phyloP scores from a whole-genome alignment of 2,797 vertebrate species.

The Spinus olivaceus region DNA sequence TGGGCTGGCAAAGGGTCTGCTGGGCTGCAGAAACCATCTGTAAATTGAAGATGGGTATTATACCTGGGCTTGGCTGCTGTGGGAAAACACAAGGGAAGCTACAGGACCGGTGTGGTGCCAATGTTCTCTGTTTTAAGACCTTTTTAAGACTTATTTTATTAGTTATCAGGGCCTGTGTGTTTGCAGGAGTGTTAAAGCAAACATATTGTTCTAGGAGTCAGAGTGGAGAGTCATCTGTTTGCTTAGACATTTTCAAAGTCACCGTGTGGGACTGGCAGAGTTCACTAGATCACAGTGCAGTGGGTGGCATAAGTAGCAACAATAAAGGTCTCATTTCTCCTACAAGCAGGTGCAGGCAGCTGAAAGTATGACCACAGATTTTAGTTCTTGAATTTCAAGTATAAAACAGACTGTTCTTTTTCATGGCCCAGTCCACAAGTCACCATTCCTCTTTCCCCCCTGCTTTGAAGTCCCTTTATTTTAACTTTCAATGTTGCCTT shows the following conservation, averaged over 20 bases:
- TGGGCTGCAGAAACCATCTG: not conserved
- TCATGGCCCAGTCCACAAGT: not conserved
- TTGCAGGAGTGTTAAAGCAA: not conserved
- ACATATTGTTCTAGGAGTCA: fast-evolving
- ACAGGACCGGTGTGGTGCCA: no score
- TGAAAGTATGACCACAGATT: not conserved
- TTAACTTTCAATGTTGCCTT: not conserved
- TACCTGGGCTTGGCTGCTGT: not conserved
- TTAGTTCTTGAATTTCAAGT: not conserved
- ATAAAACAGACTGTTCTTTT: not conserved
- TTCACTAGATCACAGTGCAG: not conserved
- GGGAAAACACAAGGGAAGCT: not conserved
- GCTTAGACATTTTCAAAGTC: not conserved
- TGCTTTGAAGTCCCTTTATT: not conserved
- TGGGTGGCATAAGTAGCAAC: not conserved
- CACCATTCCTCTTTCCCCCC: not conserved
- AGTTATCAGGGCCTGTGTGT: not conserved
- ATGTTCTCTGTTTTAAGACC: not conserved
- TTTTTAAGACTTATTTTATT: not conserved
- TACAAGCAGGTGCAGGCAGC: not conserved
- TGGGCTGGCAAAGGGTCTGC: not conserved
- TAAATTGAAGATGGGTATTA: not conserved
- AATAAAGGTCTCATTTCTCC: not conserved
- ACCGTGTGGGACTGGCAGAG: not conserved
- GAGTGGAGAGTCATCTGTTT: not conserved